Base-by-base conservation (phyloP, 2,888 invertebrate genomes). In the Cephus pulcher region DNA sequence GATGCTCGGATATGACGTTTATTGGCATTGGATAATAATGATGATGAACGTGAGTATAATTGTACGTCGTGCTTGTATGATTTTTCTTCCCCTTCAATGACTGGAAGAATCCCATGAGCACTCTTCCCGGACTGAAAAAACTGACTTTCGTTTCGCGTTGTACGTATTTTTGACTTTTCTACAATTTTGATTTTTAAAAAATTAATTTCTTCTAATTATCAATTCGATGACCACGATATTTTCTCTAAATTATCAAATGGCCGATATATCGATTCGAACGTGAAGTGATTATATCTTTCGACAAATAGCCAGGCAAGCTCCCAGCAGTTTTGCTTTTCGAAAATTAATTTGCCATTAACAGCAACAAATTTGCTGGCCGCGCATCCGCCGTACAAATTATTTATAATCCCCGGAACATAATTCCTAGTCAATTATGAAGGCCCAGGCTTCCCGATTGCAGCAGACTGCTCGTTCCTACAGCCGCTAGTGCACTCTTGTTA, bases 31-130 rank as follows among this genome's bases (percentile, higher is more conserved):
- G 88, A 81, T 87, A 88, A 74, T 89, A 89, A 78, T 89, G 88
- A 80, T 87, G 74, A 81, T 89, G 88, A 79, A 85, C 86, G 79
- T 89, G 89, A 82, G 87, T 87, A 78, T 88, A 76, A 78, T 85
- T 82, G 9, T 81, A 40, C 9, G 80, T 81, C 12, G 80, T 79
- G 69, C 78, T 79, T 69, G 82, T 85, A 3, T 75, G 34, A 71
- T 84, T 83, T 74, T 86, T 82, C 69, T 86, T 88, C 23, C 80
- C 78, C 32, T 83, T 84, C 11, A 87, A 40, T 1, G 85, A 84
- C 32, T 85, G 81, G 23, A 88, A 78, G 75, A 87, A 84, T 34
- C 86, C 81, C 34, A 71, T 34, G 15, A 88, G 35, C 6, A 81
- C 82, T 69, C 86, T 87, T 75, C 83, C 86, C 15, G 88, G 85